Percentiles rank a stretch among this genome's conserved stretches.
These are phyloP conservation scores for Plebejus melissa DNA, from an alignment of 2,888 invertebrate genomes.

Conservation along the genomic window DNA sequence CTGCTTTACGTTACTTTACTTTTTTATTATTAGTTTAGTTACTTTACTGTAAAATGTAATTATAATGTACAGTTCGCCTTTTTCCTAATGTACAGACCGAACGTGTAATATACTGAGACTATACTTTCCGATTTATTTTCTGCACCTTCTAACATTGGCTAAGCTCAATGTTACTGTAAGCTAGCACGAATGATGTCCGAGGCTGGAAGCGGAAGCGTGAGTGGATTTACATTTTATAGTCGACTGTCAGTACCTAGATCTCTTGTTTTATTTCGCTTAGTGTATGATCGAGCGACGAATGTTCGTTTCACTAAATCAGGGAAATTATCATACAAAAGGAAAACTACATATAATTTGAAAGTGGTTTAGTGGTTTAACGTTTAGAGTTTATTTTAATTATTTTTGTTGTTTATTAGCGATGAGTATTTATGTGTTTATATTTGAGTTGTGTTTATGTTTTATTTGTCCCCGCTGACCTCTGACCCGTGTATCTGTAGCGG, in stretches of 20 bases:
- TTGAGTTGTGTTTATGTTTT: conserved; percentile 79
- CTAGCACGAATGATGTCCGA: conserved; percentile 58
- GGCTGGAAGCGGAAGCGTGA: conserved; percentile 59
- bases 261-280: conserved; percentile 70
- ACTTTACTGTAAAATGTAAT: conserved; percentile 74
- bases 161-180: conserved; percentile 84
- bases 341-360: conserved; percentile 54
- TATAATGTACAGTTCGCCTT: conserved; percentile 76
- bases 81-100: conserved; percentile 73
- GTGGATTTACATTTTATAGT: conserved; percentile 52
- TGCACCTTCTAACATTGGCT: conserved; percentile 84
- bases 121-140: conserved; percentile 83
- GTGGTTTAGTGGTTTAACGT: conserved; percentile 59
- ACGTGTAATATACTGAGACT: conserved; percentile 76
- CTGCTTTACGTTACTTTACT: conserved; percentile 83
- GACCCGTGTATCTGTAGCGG: conserved; percentile 91
- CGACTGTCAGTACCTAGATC: conserved; percentile 54
- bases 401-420: conserved; percentile 72
- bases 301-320: conserved; percentile 41
- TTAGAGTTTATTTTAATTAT: conserved; percentile 63
- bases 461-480: conserved; percentile 84
- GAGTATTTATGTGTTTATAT: conserved; percentile 75
- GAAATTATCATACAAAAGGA: conserved; percentile 37
- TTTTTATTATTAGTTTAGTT: conserved; percentile 76
- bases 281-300: conserved; percentile 65